Base-by-base conservation (phyloP, 2,888 invertebrate genomes). In the Drosophila suboccidentalis region DNA sequence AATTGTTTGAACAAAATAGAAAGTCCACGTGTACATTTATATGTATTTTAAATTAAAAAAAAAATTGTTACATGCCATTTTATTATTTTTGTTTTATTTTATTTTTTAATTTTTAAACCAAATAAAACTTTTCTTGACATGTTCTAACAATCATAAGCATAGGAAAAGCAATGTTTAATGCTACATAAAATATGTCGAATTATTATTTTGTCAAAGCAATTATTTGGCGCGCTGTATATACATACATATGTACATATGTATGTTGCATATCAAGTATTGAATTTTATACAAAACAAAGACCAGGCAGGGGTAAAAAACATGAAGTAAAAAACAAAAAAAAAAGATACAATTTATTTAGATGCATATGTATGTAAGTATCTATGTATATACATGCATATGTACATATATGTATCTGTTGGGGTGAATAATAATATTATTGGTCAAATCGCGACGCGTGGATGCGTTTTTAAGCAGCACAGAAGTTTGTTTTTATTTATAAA, bases 381-480 rank as follows among this genome's bases (percentile, higher is more conserved):
- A 3, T 19, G 19, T 19, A 3, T 19, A 19, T 19, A 19, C 19
- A 5, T 26, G 5, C 43, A 15, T 13, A n/a, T n/a, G n/a, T n/a
- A n/a, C n/a, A n/a, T n/a, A n/a, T n/a, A 58, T 43, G 13, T 46
- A 44, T 76, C 65, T 63, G 73, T 62, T 47, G 39, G 62, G 50
- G 70, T 71, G 67, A 46, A 53, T 53, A 39, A 57, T 51, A 65
- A 54, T 71, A 75, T 83, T 66, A 80, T 75, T 44, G 43, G 22
- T 58, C 55, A 72, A 78, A 71, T 15, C 41, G 53, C 41, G 65
- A 53, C 50, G 41, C 62, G 50, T 70, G 58, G 47, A 54, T n/a
- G 13, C 34, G 75, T 82, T 82, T 71, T 54, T 66, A 75, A 60
- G 64, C 50, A 47, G 57, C 34, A 19, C 29, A 13, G 9, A 54